Evolutionary conservation across 2,888 invertebrate species (phyloP).

Genomic region (Ormia ochracea): DNA sequence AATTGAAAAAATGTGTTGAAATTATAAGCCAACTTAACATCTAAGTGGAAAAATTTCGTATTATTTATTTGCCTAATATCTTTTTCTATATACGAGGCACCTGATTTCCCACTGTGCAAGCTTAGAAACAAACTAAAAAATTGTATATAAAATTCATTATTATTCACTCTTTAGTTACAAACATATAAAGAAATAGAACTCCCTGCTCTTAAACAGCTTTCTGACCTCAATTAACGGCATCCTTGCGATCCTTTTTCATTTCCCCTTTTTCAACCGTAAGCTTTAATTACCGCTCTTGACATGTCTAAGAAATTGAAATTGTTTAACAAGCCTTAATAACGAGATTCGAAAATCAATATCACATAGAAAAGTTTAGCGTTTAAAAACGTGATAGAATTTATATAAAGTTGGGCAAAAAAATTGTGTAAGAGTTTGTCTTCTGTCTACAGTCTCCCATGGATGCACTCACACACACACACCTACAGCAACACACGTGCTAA

Average conservation of each 20-base stretch:
- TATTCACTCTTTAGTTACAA: too few relatives aligned
- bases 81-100: too few relatives aligned
- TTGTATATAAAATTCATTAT: too few relatives aligned
- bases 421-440: background rate
- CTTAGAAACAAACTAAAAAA: too few relatives aligned
- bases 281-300: background rate
- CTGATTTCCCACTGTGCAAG: too few relatives aligned
- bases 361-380: background rate
- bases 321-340: background rate
- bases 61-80: too few relatives aligned
- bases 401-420: background rate
- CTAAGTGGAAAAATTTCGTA: too few relatives aligned
- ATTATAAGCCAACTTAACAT: too few relatives aligned
- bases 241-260: background rate
- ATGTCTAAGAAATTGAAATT: background rate
- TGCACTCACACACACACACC: background rate
- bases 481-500: too few relatives aligned
- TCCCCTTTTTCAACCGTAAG: background rate
- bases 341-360: constrained; percentile 11
- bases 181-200: too few relatives aligned
- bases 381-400: constrained; percentile 21
- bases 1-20: too few relatives aligned
- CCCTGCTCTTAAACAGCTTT: background rate
- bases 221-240: background rate
- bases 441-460: background rate